Conservation (phyloP, 2,797 vertebrate genomes). For the Sebastes ruberrimus region DNA sequence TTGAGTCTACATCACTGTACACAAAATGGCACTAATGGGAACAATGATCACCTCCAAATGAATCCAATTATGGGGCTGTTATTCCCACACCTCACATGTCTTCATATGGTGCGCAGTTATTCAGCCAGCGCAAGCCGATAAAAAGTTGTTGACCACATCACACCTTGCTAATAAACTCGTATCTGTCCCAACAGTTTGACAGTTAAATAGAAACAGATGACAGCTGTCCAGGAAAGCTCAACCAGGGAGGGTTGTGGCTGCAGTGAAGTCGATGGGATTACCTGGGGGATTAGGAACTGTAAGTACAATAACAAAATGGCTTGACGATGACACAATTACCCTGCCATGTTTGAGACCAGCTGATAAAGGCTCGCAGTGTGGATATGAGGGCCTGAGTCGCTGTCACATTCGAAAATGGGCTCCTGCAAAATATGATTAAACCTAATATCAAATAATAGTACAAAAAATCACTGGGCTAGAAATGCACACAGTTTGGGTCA, state of each 20-base stretch:
- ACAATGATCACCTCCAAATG: slow-evolving; percentile 78
- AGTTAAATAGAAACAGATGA: slow-evolving; percentile 59
- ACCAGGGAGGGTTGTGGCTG: slow-evolving; percentile 53
- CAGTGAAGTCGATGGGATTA: slow-evolving; percentile 79
- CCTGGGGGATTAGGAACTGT: slow-evolving; percentile 77
- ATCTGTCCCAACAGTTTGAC: slow-evolving; percentile 52
- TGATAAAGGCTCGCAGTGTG: slow-evolving; percentile 59
- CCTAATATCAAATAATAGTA: not conserved
- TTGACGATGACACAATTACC: slow-evolving; percentile 72
- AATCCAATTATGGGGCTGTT: slow-evolving; percentile 79
- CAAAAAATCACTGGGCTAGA: not conserved
- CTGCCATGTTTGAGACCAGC: slow-evolving; percentile 67
- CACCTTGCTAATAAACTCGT: slow-evolving; percentile 56
- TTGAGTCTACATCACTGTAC: slow-evolving; percentile 67
- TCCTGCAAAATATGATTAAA: slow-evolving; percentile 13
- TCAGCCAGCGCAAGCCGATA: slow-evolving; percentile 31
- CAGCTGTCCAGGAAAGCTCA: slow-evolving; percentile 67
- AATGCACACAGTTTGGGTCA: not conserved
- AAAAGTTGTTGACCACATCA: slow-evolving; percentile 48
- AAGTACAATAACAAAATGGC: slow-evolving; percentile 79
- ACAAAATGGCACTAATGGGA: slow-evolving; percentile 80
- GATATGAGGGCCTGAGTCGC: slow-evolving; percentile 43
- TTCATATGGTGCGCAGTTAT: slow-evolving; percentile 44
- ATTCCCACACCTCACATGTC: slow-evolving; percentile 64
- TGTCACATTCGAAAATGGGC: slow-evolving; percentile 34